Evolutionary conservation across 2,888 invertebrate species (phyloP), one percentile per base, ranked within the genome.

Genomic region (Acrobasis repandana): DNA sequence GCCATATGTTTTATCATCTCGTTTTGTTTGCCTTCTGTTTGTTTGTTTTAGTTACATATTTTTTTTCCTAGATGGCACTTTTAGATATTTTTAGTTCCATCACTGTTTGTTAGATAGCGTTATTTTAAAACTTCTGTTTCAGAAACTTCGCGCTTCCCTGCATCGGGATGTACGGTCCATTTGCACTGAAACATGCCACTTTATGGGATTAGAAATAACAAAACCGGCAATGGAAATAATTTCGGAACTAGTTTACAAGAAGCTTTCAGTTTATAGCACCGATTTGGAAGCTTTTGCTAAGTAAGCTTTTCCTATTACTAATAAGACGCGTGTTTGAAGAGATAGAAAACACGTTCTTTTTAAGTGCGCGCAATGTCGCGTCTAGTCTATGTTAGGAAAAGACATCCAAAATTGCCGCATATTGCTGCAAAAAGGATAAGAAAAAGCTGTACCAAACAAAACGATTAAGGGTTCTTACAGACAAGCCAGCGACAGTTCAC

Each of bases 281-380:
- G 95, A 95, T 82, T 85, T 95, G 65, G 95, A 95, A 81, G 92
- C 93, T 43, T 95, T 95, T 87, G 93, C 94, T 15, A 95, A 94
- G 95, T 95, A 85, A 75, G 83, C 28, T 28, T 28, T 28, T 28
- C 28, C 28, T 28, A 0, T 5, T 28, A 28, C 28, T 1, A 28
- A 5, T 28, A 28, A 28, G 4, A 5, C 28, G n/a, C n/a, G n/a
- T n/a, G n/a, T n/a, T n/a, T n/a, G n/a, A n/a, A n/a, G n/a, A n/a
- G n/a, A n/a, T n/a, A n/a, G n/a, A n/a, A n/a, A n/a, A n/a, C n/a
- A n/a, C n/a, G n/a, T n/a, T n/a, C n/a, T n/a, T n/a, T n/a, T n/a
- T n/a, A n/a, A n/a, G n/a, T n/a, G n/a, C n/a, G n/a, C n/a, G n/a
- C n/a, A n/a, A n/a, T n/a, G n/a, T n/a, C n/a, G n/a, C n/a, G n/a